Conservation (phyloP, 2,888 invertebrate species). For the Diaperis boleti region DNA sequence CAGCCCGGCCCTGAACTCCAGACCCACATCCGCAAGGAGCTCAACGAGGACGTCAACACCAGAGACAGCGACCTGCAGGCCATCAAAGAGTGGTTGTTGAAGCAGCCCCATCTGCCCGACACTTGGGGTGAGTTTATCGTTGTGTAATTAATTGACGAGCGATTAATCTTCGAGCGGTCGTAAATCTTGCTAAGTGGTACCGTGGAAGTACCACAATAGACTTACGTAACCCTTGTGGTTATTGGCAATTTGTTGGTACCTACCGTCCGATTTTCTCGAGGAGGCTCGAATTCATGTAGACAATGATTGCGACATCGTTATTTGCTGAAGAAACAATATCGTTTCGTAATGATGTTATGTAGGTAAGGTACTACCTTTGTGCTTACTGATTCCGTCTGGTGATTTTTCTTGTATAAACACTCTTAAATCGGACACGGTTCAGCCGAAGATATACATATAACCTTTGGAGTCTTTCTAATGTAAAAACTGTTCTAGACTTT, state of each 20-base stretch:
- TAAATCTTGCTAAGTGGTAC: too few species aligned
- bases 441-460: too few species aligned
- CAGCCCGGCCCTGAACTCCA: slow-evolving; percentile 67
- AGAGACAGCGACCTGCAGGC: slow-evolving; percentile 70
- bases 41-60: slow-evolving; percentile 71
- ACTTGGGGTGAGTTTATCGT: slow-evolving; percentile 70
- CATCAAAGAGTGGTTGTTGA: slow-evolving; percentile 77
- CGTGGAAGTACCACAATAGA: too few species aligned
- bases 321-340: slow-evolving; percentile 11
- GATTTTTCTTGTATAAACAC: too few species aligned
- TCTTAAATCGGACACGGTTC: too few species aligned
- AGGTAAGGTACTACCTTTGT: slow-evolving; percentile 3
- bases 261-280: too few species aligned
- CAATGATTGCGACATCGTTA: background rate
- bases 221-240: too few species aligned
- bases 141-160: too few species aligned
- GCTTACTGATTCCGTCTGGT: background rate
- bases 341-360: slow-evolving; percentile 3
- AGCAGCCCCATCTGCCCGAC: slow-evolving; percentile 76
- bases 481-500: too few species aligned
- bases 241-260: too few species aligned
- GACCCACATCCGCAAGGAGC: slow-evolving; percentile 65
- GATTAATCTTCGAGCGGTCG: too few species aligned
- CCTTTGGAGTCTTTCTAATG: too few species aligned
- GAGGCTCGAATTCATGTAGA: background rate